Base-by-base conservation (phyloP, 2,797 vertebrate genomes). In the Peromyscus melanophrys region DNA sequence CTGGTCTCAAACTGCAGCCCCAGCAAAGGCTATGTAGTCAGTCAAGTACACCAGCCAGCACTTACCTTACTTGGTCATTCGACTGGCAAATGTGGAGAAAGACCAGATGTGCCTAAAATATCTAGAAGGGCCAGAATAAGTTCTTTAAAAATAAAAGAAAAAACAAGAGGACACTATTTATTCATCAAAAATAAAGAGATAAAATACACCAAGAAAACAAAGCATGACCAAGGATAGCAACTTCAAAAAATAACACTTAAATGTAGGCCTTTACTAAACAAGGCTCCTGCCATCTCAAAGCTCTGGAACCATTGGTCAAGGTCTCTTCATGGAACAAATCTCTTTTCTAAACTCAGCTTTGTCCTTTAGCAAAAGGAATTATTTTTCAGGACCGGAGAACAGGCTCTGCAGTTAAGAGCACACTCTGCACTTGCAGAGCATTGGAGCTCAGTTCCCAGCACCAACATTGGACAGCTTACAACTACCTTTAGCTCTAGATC, bases 281-380 rank as follows among this genome's bases (percentile, higher is more conserved):
- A 59, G 25, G n/a, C 9, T 87, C 27, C n/a, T 46, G 19, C 19
- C 85, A 69, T 94, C 14, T 19, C 80, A 92, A 87, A 86, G 37
- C 19, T 88, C 77, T 4, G 82, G 34, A 87, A 46, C 82, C 78
- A 77, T 9, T 57, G 85, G 16, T 85, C 52, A 93, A 59, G 11
- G 9, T n/a, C 61, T 8, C 43, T 92, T 37, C 46, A 8, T n/a
- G 13, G 93, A 90, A 90, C 65, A 90, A 46, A 55, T 86, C 46
- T 73, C 67, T 29, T 85, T 78, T 55, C 49, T 69, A 61, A 84
- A 57, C 1, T 95, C 57, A 90, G 40, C 34, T 89, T 90, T 94
- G 34, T 92, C 17, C 29, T 67, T 85, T 49, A 67, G 31, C 40
- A 61, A 59, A 59, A 59, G 57, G 23, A 25, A 37, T 59, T 3